phyloP scores from a whole-genome alignment of 2,797 vertebrate species.

The Lepilemur ruficaudatus region DNA sequence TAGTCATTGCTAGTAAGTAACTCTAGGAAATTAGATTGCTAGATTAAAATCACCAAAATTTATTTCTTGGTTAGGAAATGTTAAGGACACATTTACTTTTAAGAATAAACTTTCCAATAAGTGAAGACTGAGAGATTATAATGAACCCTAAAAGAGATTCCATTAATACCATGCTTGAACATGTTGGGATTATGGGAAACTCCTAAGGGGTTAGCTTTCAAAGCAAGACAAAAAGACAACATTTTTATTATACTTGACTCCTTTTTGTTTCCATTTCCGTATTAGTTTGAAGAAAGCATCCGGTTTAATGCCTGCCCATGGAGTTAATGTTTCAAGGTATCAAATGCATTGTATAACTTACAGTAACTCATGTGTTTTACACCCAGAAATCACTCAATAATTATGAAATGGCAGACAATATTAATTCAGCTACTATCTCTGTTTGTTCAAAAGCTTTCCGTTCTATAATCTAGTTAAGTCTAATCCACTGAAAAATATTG shows the following conservation, averaged over 20 bases:
- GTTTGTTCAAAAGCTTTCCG: not conserved
- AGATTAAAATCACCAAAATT: slow-evolving; percentile 19
- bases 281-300: not conserved
- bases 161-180: not conserved
- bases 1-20: not conserved
- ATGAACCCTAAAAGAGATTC: not conserved
- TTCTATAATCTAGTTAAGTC: not conserved
- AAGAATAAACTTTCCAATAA: not conserved
- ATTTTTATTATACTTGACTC: not conserved
- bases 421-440: slow-evolving; percentile 3
- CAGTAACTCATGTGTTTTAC: not conserved
- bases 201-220: not conserved
- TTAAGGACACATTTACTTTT: not conserved
- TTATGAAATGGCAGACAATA: not conserved
- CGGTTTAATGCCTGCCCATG: not conserved
- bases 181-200: not conserved
- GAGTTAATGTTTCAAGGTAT: not conserved
- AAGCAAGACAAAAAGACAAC: not conserved
- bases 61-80: not conserved
- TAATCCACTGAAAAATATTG: not conserved
- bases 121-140: not conserved
- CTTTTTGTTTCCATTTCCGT: not conserved
- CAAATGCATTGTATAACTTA: not conserved
- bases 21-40: slow-evolving; percentile 4
- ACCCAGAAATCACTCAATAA: not conserved